Base-by-base conservation (phyloP, 2,888 invertebrate genomes). In the Conomelus anceps region DNA sequence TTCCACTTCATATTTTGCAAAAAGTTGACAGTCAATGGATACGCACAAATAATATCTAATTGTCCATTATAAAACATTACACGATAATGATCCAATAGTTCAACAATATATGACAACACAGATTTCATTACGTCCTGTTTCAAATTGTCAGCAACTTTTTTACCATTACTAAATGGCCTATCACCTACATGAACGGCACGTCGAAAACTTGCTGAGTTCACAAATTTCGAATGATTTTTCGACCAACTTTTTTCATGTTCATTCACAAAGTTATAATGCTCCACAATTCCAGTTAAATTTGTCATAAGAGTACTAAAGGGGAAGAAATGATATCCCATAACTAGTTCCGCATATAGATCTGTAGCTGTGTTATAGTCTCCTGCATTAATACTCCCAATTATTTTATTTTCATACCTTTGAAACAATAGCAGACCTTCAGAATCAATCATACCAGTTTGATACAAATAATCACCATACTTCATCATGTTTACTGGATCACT, bases 41-140 rank as follows among this genome's bases (percentile, higher is more conserved):
- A 97, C 0, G 98, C 97, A 0, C 98, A 97, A 91, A 98, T 97
- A 22, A 98, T 96, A 93, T 98, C 98, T 91, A 98, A 93, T 92
- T 98, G 98, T 0, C 98, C 98, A 92, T 96, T 98, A 93, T 98
- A 98, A 90, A 98, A 95, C 87, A 98, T 94, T 17, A 98, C 95
- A 92, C 94, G 94, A 92, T 96, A 96, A 91, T 95, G 93, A 41
- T 95, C 94, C 0, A 97, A 92, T 0, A 97, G 93, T 91, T 96
- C 96, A 0, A 95, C 94, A 89, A 97, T 94, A 95, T 96, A 96
- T 0, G 95, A 95, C 6, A 97, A 96, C 11, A 97, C 96, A 0
- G 96, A 96, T 92, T 97, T 95, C 96, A 98, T 97, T 0, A 98
- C 94, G 93, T 98, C 98, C 84, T 94, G 93, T 91, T 95, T 95